Evolutionary conservation across 30 jellyfish, hydroid and myxozoan genomes (phyloP), one percentile per base, ranked within the genome.

Genomic region (Sanderia malayensis): DNA sequence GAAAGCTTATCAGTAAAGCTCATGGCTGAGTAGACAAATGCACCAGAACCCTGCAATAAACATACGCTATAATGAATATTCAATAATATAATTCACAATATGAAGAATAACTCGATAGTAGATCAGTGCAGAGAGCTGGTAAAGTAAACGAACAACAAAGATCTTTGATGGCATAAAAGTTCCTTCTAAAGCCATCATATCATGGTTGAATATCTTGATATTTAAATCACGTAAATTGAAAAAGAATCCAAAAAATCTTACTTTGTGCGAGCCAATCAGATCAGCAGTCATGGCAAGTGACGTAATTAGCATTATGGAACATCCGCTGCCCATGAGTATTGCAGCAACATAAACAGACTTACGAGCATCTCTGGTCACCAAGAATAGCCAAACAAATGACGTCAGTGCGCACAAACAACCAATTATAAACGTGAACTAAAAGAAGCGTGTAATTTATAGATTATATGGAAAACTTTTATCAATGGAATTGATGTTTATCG

Each of bases 1-100:
- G 95, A 88, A 18, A 88, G 84, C 65, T 88, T 88, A 68, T 88
- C 91, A 0, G 95, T 64, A 62, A 81, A 88, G 61, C 97, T 88
- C 95, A 88, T 81, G 9, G 93, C 92, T 18, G 97, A 80, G 74
- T 88, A 88, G 0, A 88, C 97, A 32, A 88, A 88, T n/a, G 97
- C 97, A 66, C 97, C 73, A 22, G 95, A 88, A 3, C 77, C 83
- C 95, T 87, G 52, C 0, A 31, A 70, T 0, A 0, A 41, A 41
- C 55, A 41, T 8, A 41, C 8, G 55, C 55, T 41, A 6, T 8
- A 41, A 6, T 41, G 8, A 41, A 6, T 8, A 15, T 41, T 41
- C 11, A 6, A 8, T 15, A 41, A 6, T 41, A 8, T 41, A 8
- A 41, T 41, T 41, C 8, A 41, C 15, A 15, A 41, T 6, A 41